Conservation (phyloP, 2,888 invertebrate species). For the Acronicta leporina region DNA sequence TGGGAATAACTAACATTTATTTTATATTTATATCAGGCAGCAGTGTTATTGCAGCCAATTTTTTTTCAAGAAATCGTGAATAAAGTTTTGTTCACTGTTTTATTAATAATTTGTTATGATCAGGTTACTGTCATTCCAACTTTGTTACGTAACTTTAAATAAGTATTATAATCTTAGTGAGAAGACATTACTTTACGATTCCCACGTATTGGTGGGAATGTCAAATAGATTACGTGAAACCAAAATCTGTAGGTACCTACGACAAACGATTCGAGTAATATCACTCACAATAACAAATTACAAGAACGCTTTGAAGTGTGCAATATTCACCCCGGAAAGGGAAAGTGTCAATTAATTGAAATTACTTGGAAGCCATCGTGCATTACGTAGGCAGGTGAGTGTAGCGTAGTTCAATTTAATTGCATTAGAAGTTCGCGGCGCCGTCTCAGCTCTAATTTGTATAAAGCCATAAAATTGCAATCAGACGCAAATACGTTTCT, state of each 20-base stretch:
- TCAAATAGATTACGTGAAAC: not conserved
- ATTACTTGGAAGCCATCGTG: conserved; percentile 30
- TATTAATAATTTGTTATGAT: not conserved
- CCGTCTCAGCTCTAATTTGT: conserved; percentile 47
- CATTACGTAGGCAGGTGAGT: conserved; percentile 9
- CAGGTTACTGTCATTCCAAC: not conserved
- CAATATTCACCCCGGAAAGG: conserved; percentile 6
- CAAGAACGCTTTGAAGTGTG: conserved; percentile 24
- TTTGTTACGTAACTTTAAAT: not conserved
- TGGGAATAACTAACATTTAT: conserved; percentile 40
- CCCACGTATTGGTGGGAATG: not conserved
- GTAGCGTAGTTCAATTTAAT: conserved; percentile 43
- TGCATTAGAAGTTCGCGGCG: conserved; percentile 42
- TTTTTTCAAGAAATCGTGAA: not conserved
- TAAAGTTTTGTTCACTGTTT: not conserved
- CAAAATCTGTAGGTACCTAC: too few relatives aligned
- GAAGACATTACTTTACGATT: not conserved
- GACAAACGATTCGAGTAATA: conserved; percentile 1
- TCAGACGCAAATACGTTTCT: conserved; percentile 40
- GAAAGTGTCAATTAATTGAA: conserved; percentile 28
- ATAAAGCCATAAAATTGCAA: conserved; percentile 56
- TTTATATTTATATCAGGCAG: conserved; percentile 41
- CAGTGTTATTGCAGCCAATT: conserved; percentile 1
- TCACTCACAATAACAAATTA: conserved; percentile 3
- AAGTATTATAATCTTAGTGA: not conserved